These are phyloP conservation scores for Zenarchopterus dispar DNA, from an alignment of 2,797 vertebrate genomes.

Conservation along the genomic window DNA sequence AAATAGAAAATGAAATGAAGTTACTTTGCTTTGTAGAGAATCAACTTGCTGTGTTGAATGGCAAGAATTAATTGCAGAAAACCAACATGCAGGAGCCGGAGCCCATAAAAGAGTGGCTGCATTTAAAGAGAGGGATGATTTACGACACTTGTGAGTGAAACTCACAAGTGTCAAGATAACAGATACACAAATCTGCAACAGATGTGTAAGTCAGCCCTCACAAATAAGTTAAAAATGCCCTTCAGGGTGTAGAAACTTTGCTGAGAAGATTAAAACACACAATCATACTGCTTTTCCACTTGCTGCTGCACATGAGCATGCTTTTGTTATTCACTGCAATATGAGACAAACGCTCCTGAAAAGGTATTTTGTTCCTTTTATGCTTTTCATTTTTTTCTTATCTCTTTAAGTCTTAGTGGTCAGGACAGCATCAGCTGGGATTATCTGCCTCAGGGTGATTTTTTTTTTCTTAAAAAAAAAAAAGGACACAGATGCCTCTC, in stretches of 20 bases:
- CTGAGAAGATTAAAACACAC: conserved; percentile 11
- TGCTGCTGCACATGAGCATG: neutral
- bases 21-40: neutral
- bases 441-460: conserved; percentile 53
- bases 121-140: conserved; percentile 39
- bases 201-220: conserved; percentile 54
- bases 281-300: neutral
- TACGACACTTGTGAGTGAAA: conserved; percentile 22
- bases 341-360: conserved; percentile 2
- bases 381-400: conserved; percentile 2
- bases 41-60: neutral
- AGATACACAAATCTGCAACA: conserved; percentile 58
- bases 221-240: conserved; percentile 41
- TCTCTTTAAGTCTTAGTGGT: conserved; percentile 19
- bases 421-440: conserved; percentile 51
- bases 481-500: conserved; percentile 27
- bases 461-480: too few relatives aligned
- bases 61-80: neutral
- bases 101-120: conserved; percentile 1
- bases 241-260: conserved; percentile 34
- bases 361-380: neutral
- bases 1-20: conserved; percentile 1
- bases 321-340: conserved; percentile 1
- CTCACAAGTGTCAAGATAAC: conserved; percentile 50
- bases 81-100: neutral